Conservation (phyloP, 1,140 invertebrate species). For the Zeugodacus cucurbitae region DNA sequence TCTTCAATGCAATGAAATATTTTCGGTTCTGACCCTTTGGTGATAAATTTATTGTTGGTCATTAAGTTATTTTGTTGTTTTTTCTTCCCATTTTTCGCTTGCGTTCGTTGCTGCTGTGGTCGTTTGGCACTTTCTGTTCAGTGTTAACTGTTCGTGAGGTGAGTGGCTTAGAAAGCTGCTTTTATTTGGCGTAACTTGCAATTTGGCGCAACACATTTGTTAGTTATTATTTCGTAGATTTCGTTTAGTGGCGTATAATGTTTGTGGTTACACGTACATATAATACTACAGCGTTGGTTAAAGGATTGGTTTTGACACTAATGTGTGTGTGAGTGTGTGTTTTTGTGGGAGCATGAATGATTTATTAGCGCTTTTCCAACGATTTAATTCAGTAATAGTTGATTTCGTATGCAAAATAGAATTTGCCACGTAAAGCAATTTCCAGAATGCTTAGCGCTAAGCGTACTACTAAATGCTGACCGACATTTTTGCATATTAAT, state of each 20-base stretch:
- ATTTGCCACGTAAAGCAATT: neutral
- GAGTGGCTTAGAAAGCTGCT: neutral
- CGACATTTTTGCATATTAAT: neutral
- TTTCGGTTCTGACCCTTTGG: slow-evolving; percentile 14
- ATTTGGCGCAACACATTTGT: neutral
- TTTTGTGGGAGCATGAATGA: neutral
- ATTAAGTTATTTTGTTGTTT: neutral
- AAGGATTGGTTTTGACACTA: neutral
- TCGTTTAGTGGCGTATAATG: neutral
- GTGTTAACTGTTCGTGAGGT: neutral
- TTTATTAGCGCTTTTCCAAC: neutral
- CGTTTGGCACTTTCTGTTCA: neutral
- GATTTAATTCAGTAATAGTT: neutral
- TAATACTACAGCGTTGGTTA: too few species aligned
- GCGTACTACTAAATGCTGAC: neutral
- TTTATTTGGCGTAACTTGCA: neutral
- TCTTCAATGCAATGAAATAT: slow-evolving; percentile 3
- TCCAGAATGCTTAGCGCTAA: neutral
- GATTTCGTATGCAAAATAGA: neutral
- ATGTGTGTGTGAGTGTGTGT: neutral
- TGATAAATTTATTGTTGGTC: slow-evolving; percentile 27
- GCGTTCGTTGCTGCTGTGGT: neutral
- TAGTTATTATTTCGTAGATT: neutral
- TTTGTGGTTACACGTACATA: neutral
- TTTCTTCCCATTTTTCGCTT: neutral